Evolutionary conservation across 2,888 invertebrate species (phyloP), one percentile per base, ranked within the genome.

Genomic region (Spodoptera littoralis): DNA sequence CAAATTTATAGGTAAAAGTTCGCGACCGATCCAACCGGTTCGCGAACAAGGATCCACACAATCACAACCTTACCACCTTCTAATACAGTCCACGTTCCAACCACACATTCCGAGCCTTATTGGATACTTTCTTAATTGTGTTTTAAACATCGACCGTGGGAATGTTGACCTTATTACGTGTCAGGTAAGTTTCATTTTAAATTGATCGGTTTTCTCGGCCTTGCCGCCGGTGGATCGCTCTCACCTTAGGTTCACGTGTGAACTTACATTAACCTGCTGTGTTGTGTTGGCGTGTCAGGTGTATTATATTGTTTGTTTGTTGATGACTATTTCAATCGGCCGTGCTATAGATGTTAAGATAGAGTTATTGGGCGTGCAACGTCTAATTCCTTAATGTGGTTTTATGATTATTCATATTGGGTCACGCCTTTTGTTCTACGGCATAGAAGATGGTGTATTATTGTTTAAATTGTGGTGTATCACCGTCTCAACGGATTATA

Each of bases 1-100:
- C 92, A 92, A 94, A 94, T 94, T 94, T 94, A 94, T 94, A 94
- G 94, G 94, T 93, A 94, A 94, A 94, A 94, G 94, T 94, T 94
- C 94, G 94, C 94, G 93, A 93, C 93, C 92, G 89, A 86, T 72
- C 89, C 83, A 90, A 94, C 93, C 93, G 92, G 93, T 93, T 85
- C 79, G 80, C 82, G 54, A 65, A 61, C 76, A 46, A 53, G 58
- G 12, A 70, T 77, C 83, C 79, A 74, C 77, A 78, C 85, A 89
- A 90, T 85, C 78, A 55, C 80, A 77, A 82, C 91, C 86, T 79
- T 92, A 91, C 77, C 68, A 69, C 79, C 65, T 69, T 66, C 65
- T 41, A 63, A 81, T 88, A 92, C 76, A 84, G 87, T 87, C 80
- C 86, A 85, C 77, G 86, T 84, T 92, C 79, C 79, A 80, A 81